A percentile compares a stretch with the other conserved stretches of the same genome.
These are phyloP conservation scores for Kuschelorhynchus macadamiae DNA, from an alignment of 2,888 invertebrate genomes.

Conservation along the genomic window DNA sequence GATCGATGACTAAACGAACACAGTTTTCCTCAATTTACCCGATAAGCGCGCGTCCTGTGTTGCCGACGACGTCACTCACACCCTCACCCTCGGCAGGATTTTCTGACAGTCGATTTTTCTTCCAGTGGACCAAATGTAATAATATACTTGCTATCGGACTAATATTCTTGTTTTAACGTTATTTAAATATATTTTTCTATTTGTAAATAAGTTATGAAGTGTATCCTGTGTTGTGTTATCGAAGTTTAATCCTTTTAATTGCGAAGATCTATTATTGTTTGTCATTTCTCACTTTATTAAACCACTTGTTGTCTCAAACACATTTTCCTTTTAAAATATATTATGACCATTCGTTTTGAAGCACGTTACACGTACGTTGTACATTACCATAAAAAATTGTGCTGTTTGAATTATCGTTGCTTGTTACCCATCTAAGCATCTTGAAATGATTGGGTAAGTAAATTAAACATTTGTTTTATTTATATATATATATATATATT, in stretches of 20 bases:
- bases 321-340: conserved; percentile 62
- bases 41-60: conserved; percentile 59
- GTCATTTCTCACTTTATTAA: conserved; percentile 66
- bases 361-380: too few species aligned
- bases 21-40: conserved; percentile 26
- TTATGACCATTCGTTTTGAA: conserved; percentile 53
- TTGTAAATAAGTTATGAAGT: conserved; percentile 59
- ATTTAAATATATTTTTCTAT: conserved; percentile 67
- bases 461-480: not conserved
- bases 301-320: conserved; percentile 68
- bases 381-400: too few species aligned
- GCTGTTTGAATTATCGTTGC: conserved; percentile 51
- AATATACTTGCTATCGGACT: conserved; percentile 64
- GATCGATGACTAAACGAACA: conserved; percentile 17
- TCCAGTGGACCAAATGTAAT: conserved; percentile 67
- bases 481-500: not conserved
- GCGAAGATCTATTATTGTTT: conserved; percentile 54
- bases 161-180: conserved; percentile 64
- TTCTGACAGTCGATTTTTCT: conserved; percentile 68
- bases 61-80: conserved; percentile 60
- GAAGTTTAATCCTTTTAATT: conserved; percentile 60
- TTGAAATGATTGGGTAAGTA: conserved; percentile 62
- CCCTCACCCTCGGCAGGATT: conserved; percentile 61
- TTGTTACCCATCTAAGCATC: conserved; percentile 48
- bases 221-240: conserved; percentile 62